These are phyloP conservation scores for Diadumene lineata DNA, from an alignment of 92 coral and sea anemone genomes.

Conservation along the genomic window DNA sequence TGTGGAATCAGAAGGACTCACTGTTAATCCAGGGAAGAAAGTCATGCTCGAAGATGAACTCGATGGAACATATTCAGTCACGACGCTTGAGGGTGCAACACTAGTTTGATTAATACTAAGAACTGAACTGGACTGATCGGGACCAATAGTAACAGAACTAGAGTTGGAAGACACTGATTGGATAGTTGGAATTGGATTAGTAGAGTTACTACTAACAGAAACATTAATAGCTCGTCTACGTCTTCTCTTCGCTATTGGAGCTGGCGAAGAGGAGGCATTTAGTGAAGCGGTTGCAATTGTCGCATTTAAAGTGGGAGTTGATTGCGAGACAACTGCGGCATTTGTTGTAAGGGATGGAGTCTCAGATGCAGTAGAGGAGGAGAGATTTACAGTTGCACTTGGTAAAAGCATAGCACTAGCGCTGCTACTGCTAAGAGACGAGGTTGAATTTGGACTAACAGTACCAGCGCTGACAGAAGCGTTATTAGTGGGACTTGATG, in stretches of 20 bases:
- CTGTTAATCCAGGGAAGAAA: neutral
- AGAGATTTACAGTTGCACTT: neutral
- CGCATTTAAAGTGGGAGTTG: neutral
- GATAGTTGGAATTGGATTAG: neutral
- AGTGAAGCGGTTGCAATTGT: neutral
- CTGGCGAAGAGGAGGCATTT: constrained; percentile 4
- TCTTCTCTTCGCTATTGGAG: neutral
- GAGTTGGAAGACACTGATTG: neutral
- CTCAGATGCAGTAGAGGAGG: neutral
- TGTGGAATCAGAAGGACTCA: neutral
- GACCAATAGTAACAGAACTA: neutral
- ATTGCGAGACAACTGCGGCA: neutral
- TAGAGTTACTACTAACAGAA: neutral
- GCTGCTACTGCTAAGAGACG: neutral
- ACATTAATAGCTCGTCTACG: constrained; percentile 10
- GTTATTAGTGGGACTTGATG: neutral
- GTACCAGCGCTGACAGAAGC: neutral
- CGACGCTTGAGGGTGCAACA: neutral
- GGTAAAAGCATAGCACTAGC: neutral
- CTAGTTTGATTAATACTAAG: neutral
- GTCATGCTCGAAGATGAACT: neutral
- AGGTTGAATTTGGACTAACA: neutral
- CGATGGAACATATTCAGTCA: neutral
- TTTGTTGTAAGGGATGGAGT: constrained; percentile 3
- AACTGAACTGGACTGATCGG: neutral